A percentile compares a stretch with the other conserved stretches of the same genome.
Conservation (phyloP, 2,113 vertebrate genomes). For the Cyrtonyx montezumae region DNA sequence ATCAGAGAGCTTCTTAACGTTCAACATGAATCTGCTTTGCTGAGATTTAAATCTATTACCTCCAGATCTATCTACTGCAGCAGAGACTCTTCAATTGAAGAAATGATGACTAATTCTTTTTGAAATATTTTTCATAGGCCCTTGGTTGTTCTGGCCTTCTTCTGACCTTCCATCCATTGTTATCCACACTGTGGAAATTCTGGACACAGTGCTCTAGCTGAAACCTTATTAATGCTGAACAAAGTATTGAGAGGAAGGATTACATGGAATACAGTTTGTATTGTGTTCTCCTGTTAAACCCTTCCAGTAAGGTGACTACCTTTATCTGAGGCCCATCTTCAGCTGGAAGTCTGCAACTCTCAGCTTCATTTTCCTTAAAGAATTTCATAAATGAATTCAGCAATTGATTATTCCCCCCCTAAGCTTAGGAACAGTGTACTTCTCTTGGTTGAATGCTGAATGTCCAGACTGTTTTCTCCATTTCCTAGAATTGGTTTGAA, state of each 20-base stretch:
- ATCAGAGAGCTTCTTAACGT: not conserved
- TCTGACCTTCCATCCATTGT: not conserved
- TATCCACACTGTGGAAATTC: not conserved
- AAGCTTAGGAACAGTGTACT: not conserved
- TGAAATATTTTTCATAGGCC: not conserved
- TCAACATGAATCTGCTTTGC: not conserved
- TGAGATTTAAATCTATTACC: not conserved
- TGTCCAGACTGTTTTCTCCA: not conserved
- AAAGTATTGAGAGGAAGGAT: not conserved
- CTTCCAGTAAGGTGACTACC: not conserved
- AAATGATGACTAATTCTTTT: fast-evolving
- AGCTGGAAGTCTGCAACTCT: not conserved
- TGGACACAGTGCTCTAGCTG: not conserved
- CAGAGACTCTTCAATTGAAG: not conserved
- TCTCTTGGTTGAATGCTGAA: not conserved
- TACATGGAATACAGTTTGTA: fast-evolving
- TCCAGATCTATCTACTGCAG: not conserved
- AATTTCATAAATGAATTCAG: not conserved
- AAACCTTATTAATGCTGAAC: not conserved
- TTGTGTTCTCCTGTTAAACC: not conserved
- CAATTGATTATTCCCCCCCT: not conserved
- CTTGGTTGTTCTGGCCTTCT: not conserved
- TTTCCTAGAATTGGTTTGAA: not conserved
- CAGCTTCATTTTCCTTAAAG: not conserved
- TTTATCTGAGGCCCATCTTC: not conserved